These are phyloP conservation scores for Gymnogyps californianus DNA, from an alignment of 2,113 vertebrate genomes.

Conservation along the genomic window DNA sequence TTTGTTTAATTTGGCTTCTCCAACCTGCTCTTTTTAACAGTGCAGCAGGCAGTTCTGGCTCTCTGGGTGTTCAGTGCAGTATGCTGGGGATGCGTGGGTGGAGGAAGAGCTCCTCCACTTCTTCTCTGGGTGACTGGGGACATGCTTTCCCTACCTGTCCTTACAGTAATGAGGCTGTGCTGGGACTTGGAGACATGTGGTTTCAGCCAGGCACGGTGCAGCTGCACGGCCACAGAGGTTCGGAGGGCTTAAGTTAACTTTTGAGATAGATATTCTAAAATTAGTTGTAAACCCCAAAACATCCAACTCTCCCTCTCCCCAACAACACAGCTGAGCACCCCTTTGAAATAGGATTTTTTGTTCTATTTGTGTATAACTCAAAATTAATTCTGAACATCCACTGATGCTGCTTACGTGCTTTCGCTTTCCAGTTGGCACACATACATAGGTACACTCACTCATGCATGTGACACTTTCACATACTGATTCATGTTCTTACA, in stretches of 20 bases:
- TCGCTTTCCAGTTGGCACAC: not conserved
- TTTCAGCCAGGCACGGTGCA: not conserved
- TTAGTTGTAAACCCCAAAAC: not conserved
- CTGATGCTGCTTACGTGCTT: not conserved
- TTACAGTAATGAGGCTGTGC: not conserved
- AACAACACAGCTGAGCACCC: not conserved
- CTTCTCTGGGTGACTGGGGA: not conserved
- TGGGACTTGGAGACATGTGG: not conserved
- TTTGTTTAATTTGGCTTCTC: not conserved
- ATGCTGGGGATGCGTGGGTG: not conserved
- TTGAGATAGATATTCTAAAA: not conserved
- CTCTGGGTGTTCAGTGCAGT: not conserved
- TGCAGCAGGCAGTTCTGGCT: not conserved
- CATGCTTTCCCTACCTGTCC: not conserved
- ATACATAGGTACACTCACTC: rapidly evolving
- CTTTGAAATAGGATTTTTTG: not conserved
- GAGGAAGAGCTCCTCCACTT: not conserved
- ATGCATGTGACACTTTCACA: not conserved
- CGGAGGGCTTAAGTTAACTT: not conserved
- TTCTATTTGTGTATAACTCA: not conserved
- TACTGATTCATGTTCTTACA: slow-evolving; percentile 70
- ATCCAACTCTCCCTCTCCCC: not conserved
- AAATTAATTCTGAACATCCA: not conserved
- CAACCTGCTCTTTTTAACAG: not conserved
- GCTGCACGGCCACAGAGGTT: not conserved